Evolutionary conservation across 2,888 invertebrate species (phyloP), one percentile per base, ranked within the genome.

Genomic region (Pristionchus mayeri): DNA sequence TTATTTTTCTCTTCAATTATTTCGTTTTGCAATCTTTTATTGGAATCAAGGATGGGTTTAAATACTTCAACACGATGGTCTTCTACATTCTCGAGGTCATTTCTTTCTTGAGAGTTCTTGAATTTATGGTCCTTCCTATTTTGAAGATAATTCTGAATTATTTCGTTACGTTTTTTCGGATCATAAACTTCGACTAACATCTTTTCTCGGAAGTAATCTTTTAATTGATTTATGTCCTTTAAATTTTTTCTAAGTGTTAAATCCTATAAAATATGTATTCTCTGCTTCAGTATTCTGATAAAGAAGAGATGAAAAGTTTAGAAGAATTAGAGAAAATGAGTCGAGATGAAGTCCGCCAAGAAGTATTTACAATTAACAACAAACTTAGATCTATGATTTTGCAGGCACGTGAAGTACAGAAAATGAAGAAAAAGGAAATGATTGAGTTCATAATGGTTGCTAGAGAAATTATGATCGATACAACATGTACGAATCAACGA

Each of bases 1-100:
- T 88, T 87, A 63, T 88, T 88, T 79, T 87, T 87, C 60, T 88
- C 88, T 85, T 88, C 88, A 85, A 88, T 88, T n/a, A 88, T 87
- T 86, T 88, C 88, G 75, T 88, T 85, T 82, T 88, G 88, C 3
- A 88, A 57, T 86, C 87, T 88, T 57, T 86, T 87, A 85, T 88
- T 88, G 3, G 88, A 88, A 84, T 88, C 88, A 84, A 88, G 52
- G 30, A 88, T 88, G 24, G 88, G 88, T 86, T 88, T 88, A 76
- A 88, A 88, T 80, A 88, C 85, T 86, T 88, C 88, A 75, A 86
- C 80, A n/a, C 88, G 76, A 78, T 88, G 84, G 75, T 88, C 87
- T 87, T 88, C 88, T 84, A 87, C 84, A 24, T 87, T 82, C 83
- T 88, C 86, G 67, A 87, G 54, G 48, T 87, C 71, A 21, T n/a